Evolutionary conservation across 1,140 invertebrate genomes (phyloP), one percentile per base, ranked within the genome.

Genomic region (Gerris buenoi): DNA sequence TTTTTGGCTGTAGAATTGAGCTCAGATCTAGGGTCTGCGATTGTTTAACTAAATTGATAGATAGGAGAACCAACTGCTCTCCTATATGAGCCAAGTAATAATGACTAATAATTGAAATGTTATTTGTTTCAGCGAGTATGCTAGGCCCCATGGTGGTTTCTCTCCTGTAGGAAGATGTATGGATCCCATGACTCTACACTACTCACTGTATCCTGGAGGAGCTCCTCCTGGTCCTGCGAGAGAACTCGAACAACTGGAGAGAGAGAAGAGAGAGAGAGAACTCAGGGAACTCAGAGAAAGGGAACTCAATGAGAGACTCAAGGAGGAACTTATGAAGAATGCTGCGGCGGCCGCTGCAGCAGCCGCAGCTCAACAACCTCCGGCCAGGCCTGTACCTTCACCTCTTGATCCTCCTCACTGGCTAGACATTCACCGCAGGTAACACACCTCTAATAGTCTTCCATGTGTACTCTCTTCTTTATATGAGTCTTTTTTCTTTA

Each of bases 111-210:
- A 10, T 46, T 46, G 18, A 46, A 46, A 46, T 46, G 18, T 46
- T 46, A 13, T 3, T 22, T 62, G 27, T 73, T 72, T 5, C 68
- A 78, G 79, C 25, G 91, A 94, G 73, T 94, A 93, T 76, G 91
- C 91, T 0, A 80, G 92, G 68, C 91, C 92, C 0, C 91, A 94
- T 75, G 90, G 89, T 65, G 90, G 89, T 0, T 94, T 94, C 74
- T 85, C 84, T 1, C 85, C 93, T 75, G 86, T 86, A 26, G 76
- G 79, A 58, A 84, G 85, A 74, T 84, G 85, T 65, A 85, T 86
- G 75, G 88, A 89, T 73, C 86, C 87, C 0, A 88, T 89, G 85
- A 60, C 15, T 13, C 73, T 90, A 5, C 85, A 88, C 72, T 90
- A 88, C 73, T 22, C 15, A 3, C 5, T 60, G 58, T 60, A 60